A percentile compares a stretch with the other conserved stretches of the same genome.
Conservation (phyloP, 2,888 invertebrate species). For the Oconnorella tubifera region DNA sequence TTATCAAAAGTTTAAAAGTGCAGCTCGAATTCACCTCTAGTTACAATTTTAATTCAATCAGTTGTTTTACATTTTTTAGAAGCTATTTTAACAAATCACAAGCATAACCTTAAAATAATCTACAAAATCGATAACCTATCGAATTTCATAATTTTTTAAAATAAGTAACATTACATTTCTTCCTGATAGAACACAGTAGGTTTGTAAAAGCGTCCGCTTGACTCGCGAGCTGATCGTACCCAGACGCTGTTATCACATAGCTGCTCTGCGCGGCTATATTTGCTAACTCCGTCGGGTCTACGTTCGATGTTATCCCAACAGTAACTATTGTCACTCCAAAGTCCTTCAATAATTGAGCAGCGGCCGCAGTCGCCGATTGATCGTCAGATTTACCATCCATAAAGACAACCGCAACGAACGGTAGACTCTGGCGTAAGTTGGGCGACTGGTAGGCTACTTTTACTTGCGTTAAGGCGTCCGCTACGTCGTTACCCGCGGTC, state of each 20-base stretch:
- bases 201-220: background rate
- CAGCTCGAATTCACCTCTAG: too few species aligned
- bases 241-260: constrained; percentile 3
- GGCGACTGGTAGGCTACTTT: background rate
- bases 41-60: too few species aligned
- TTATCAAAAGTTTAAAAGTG: too few species aligned
- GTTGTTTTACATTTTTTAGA: too few species aligned
- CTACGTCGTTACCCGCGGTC: background rate
- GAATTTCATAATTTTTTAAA: too few species aligned
- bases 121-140: too few species aligned
- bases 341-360: constrained; percentile 6
- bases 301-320: background rate
- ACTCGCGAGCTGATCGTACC: background rate
- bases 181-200: constrained; percentile 7
- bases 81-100: too few species aligned
- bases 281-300: constrained; percentile 4
- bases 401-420: constrained; percentile 21
- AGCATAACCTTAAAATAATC: too few species aligned
- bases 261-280: background rate
- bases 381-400: constrained; percentile 20
- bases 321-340: constrained; percentile 1
- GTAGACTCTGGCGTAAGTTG: background rate
- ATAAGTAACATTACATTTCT: constrained; percentile 4
- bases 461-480: background rate
- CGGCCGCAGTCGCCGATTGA: constrained; percentile 6